Evolutionary conservation across 2,113 vertebrate species (phyloP).

Genomic region (Etheostoma cragini): DNA sequence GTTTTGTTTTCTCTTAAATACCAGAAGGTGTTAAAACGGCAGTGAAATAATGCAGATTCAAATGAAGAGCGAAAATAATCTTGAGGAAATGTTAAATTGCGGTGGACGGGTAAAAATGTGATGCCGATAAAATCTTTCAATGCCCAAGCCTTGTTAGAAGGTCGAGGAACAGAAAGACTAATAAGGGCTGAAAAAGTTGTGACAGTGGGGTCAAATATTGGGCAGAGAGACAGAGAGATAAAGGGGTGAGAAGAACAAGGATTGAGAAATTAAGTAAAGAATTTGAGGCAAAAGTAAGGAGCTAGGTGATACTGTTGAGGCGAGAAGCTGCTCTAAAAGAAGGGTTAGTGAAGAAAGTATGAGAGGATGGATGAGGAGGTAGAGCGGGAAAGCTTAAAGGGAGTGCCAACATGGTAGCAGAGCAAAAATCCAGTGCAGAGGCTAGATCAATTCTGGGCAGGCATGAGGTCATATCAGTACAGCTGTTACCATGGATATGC

Average conservation of each 20-base stretch:
- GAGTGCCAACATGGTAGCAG: conserved; percentile 17
- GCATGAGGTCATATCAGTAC: conserved; percentile 40
- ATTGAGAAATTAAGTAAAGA: not conserved
- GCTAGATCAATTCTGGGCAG: conserved; percentile 36
- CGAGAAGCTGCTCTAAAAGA: not conserved
- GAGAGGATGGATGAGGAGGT: conserved; percentile 7
- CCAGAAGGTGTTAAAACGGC: not conserved
- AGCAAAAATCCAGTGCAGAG: conserved; percentile 31
- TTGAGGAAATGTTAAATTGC: not conserved
- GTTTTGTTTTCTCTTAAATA: not conserved
- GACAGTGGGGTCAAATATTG: conserved; percentile 6
- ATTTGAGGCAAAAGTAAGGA: not conserved
- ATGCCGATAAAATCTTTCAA: conserved; percentile 1
- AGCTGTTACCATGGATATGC: conserved; percentile 56
- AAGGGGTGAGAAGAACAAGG: not conserved
- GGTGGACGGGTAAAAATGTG: not conserved
- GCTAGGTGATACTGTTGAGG: not conserved
- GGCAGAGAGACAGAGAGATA: not conserved
- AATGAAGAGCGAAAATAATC: not conserved
- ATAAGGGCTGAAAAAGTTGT: not conserved
- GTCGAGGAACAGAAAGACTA: not conserved
- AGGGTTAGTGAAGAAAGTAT: not conserved
- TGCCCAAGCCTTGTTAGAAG: conserved; percentile 16
- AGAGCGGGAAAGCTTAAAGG: conserved; percentile 34
- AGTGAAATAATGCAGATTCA: not conserved